Conservation (phyloP, 2,113 vertebrate genomes). For the Typhlomys cinereus region DNA sequence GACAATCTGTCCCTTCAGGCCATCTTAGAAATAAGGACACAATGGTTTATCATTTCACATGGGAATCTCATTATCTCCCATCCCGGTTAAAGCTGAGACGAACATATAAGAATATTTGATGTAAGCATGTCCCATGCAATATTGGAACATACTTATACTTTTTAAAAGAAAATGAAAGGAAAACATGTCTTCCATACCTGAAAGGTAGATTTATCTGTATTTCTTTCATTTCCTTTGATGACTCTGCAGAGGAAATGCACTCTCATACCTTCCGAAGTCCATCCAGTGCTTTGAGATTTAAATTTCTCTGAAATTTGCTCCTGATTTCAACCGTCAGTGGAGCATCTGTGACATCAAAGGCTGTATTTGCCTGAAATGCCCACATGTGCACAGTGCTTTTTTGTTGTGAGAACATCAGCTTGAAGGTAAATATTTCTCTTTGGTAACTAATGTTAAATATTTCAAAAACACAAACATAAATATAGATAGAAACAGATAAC, state of each 20-base stretch:
- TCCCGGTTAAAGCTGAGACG: too few relatives aligned
- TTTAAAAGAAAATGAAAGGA: background rate
- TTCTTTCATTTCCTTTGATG: background rate
- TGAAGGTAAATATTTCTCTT: background rate
- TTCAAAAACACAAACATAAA: background rate
- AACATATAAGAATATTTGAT: too few relatives aligned
- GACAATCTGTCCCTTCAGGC: too few relatives aligned
- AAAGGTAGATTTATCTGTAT: background rate
- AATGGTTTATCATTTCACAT: too few relatives aligned
- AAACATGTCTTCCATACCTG: background rate
- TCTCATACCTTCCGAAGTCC: background rate
- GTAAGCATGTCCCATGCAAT: too few relatives aligned
- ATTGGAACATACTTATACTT: too few relatives aligned
- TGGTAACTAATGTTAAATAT: conserved; percentile 1
- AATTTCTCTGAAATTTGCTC: background rate
- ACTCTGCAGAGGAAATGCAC: background rate
- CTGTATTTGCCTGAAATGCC: background rate
- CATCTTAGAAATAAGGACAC: too few relatives aligned
- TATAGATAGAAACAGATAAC: background rate
- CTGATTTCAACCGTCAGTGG: background rate
- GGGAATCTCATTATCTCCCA: too few relatives aligned
- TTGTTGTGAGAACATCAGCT: background rate
- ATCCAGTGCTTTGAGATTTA: background rate
- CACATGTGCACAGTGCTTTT: background rate
- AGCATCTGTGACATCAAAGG: background rate